Evolutionary conservation across 2,797 vertebrate species (phyloP), one percentile per base, ranked within the genome.

Genomic region (Sebastes hubbsi): DNA sequence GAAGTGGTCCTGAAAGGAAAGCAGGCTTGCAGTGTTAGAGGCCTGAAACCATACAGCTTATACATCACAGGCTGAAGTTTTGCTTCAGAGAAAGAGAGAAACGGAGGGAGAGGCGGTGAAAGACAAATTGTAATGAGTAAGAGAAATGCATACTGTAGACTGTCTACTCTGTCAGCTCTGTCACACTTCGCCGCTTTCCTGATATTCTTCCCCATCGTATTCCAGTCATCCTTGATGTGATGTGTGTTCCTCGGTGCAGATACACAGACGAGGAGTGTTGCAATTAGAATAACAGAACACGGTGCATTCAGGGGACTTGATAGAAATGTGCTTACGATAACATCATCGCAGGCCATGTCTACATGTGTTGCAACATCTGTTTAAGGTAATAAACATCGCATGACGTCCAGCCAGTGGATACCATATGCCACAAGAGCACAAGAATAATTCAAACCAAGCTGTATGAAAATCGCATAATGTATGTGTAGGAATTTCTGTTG

Each of bases 1-100:
- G 42, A 68, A 10, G 70, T 81, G 84, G 78, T 86, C 63, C 87
- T 91, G 91, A 90, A 90, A 71, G 86, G 85, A 91, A 80, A 91
- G 84, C 84, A 83, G 68, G 7, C 14, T 22, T 7, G 14, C 58
- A 49, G n/a, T 46, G 34, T 64, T 7, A 46, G 54, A 56, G 14
- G 64, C 58, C 24, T 65, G 10, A 14, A 69, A n/a, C 12, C 55
- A 13, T 7, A 34, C 8, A 32, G 42, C 42, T 65, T 42, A 38
- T 38, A 42, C 18, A 49, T 10, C 9, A 66, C 27, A 38, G 22
- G 12, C 18, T 20, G 0, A n/a, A 9, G 14, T 69, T 75, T 25
- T n/a, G 27, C 9, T 80, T 14, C 38, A 42, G 38, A 42, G 38
- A 16, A 42, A 42, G 38, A 42, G 59, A 8, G 11, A 46, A 56